Percentiles rank a stretch among this genome's conserved stretches.
These are phyloP conservation scores for Idaea straminata DNA, from an alignment of 2,888 invertebrate genomes.

Conservation along the genomic window DNA sequence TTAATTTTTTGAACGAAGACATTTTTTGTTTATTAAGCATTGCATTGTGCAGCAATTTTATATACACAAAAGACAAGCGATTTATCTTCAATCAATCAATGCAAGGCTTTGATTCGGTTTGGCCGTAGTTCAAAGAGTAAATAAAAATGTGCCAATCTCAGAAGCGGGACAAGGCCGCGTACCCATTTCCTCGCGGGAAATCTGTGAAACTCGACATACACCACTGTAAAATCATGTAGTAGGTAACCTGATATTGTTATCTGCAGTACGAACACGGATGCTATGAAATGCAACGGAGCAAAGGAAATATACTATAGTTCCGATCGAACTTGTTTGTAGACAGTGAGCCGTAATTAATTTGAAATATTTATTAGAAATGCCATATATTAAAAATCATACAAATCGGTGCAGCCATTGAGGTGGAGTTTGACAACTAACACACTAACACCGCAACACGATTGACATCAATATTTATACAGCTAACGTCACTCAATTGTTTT, in stretches of 20 bases:
- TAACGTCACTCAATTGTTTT: no score
- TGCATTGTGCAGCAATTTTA: neutral
- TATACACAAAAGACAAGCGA: neutral
- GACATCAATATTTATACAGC: no score
- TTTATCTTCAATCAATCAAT: slow-evolving; percentile 47
- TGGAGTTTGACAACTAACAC: no score
- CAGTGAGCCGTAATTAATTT: no score
- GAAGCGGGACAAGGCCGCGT: slow-evolving; percentile 72
- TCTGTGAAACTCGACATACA: slow-evolving; percentile 52
- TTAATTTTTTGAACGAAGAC: no score
- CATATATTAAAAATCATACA: no score
- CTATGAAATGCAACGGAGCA: neutral
- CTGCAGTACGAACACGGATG: slow-evolving; percentile 4
- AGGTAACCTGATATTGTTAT: slow-evolving; percentile 34
- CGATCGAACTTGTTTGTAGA: no score
- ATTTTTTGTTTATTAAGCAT: neutral
- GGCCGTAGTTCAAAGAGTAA: slow-evolving; percentile 60
- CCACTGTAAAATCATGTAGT: slow-evolving; percentile 41
- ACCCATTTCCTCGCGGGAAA: slow-evolving; percentile 63
- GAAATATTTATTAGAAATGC: no score
- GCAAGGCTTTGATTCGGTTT: slow-evolving; percentile 38
- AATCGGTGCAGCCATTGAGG: no score
- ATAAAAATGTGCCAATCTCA: slow-evolving; percentile 76
- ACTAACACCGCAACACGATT: no score
- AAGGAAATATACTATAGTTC: neutral